Evolutionary conservation across 1,140 invertebrate genomes (phyloP).

Genomic region (Papilio aristodemus): DNA sequence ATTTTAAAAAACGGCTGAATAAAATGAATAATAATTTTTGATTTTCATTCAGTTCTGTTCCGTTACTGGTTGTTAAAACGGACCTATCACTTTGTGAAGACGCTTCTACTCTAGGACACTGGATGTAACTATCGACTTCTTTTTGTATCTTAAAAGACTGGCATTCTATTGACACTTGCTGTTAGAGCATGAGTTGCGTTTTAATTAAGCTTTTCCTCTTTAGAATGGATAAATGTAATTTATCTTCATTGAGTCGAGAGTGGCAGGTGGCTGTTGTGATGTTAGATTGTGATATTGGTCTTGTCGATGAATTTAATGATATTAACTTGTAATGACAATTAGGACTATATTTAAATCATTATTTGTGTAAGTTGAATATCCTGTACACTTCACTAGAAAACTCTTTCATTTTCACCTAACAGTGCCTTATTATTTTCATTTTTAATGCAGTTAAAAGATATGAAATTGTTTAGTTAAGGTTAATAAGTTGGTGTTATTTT

Average conservation of each 20-base stretch:
- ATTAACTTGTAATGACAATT: slow-evolving; percentile 27
- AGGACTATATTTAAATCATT: slow-evolving; percentile 21
- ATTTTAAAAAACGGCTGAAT: slow-evolving; percentile 3
- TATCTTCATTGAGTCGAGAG: slow-evolving; percentile 11
- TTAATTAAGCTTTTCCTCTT: slow-evolving; percentile 15
- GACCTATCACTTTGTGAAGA: background rate
- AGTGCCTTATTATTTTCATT: slow-evolving; percentile 25
- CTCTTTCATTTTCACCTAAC: background rate
- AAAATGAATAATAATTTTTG: background rate
- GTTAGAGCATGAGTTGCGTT: background rate
- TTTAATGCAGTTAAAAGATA: background rate
- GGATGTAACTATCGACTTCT: background rate
- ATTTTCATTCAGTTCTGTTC: background rate
- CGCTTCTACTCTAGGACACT: background rate
- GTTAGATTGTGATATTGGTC: slow-evolving; percentile 31
- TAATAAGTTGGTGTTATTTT: background rate
- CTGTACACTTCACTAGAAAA: background rate
- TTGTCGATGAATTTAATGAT: slow-evolving; percentile 29
- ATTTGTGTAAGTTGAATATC: slow-evolving; percentile 2
- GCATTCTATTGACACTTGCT: slow-evolving; percentile 21
- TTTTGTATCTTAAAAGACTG: slow-evolving; percentile 26
- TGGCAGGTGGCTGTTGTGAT: slow-evolving; percentile 20
- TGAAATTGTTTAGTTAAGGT: slow-evolving; percentile 1
- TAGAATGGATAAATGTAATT: slow-evolving; percentile 26
- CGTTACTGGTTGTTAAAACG: background rate